Percentiles rank a stretch among this genome's conserved stretches.
Conservation (phyloP, 2,797 vertebrate species). For the Sarcophilus harrisii region DNA sequence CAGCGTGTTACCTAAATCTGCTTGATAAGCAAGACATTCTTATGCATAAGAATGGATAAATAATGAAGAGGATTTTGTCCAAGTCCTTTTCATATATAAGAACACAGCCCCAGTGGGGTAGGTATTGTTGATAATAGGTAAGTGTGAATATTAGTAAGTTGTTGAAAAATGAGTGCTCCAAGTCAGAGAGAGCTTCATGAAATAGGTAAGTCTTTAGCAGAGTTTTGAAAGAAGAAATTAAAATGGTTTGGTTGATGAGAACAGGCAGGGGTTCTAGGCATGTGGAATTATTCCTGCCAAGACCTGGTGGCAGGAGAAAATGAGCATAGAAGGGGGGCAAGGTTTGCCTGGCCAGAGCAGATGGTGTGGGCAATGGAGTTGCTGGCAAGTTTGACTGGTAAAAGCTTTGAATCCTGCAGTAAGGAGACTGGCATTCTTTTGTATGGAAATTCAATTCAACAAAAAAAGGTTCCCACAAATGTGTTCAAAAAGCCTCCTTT, state of each 20-base stretch:
- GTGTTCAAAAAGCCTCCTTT: background rate
- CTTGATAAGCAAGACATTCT: background rate
- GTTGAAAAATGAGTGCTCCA: background rate
- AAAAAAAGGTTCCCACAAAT: background rate
- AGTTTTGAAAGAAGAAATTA: constrained; percentile 39
- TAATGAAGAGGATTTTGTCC: background rate
- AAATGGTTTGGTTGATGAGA: constrained; percentile 26
- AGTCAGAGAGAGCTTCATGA: background rate
- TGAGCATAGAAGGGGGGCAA: background rate
- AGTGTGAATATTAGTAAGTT: background rate
- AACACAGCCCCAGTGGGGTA: background rate
- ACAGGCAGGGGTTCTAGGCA: background rate
- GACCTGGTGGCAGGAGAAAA: constrained; percentile 51
- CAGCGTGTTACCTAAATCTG: background rate
- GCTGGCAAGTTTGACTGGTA: constrained; percentile 4
- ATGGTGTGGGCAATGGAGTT: constrained; percentile 18
- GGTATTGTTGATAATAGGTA: background rate
- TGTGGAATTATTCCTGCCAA: background rate
- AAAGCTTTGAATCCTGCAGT: background rate
- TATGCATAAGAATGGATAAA: background rate
- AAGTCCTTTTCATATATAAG: background rate
- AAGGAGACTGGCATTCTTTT: constrained; percentile 30
- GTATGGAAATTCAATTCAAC: background rate
- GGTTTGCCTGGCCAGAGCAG: constrained; percentile 53
- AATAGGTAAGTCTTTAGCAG: background rate